Conservation (phyloP, 2,113 vertebrate genomes). For the Bos javanicus region DNA sequence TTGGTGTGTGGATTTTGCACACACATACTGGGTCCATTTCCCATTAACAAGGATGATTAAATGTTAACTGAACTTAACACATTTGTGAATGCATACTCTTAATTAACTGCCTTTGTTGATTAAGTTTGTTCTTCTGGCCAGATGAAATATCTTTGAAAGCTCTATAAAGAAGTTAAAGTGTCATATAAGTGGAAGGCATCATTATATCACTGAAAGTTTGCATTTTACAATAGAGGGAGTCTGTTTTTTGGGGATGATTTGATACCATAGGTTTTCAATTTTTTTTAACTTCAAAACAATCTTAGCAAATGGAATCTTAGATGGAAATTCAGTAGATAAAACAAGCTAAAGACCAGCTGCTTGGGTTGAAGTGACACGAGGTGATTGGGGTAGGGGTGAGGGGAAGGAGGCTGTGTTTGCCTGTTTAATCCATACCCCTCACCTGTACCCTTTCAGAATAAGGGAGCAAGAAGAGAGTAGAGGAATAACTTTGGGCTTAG, state of each 20-base stretch:
- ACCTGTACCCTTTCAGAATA: neutral
- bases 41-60: constrained; percentile 64
- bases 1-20: constrained; percentile 26
- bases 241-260: constrained; percentile 32
- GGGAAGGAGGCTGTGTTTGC: neutral
- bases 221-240: neutral
- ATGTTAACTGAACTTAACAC: constrained; percentile 44
- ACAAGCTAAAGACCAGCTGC: neutral
- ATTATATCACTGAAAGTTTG: neutral
- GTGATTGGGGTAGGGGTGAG: neutral
- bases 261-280: neutral
- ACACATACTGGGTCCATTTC: constrained; percentile 22
- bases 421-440: neutral
- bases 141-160: constrained; percentile 34
- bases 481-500: neutral
- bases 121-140: constrained; percentile 43
- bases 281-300: neutral
- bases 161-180: constrained; percentile 21
- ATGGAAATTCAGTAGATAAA: constrained; percentile 5
- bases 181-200: neutral
- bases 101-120: constrained; percentile 56
- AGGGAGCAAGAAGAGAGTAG: neutral
- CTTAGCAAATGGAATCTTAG: constrained; percentile 23
- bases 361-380: neutral
- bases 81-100: constrained; percentile 45